These are phyloP conservation scores for Lagenorhynchus albirostris DNA, from an alignment of 2,113 vertebrate species.

Conservation along the genomic window DNA sequence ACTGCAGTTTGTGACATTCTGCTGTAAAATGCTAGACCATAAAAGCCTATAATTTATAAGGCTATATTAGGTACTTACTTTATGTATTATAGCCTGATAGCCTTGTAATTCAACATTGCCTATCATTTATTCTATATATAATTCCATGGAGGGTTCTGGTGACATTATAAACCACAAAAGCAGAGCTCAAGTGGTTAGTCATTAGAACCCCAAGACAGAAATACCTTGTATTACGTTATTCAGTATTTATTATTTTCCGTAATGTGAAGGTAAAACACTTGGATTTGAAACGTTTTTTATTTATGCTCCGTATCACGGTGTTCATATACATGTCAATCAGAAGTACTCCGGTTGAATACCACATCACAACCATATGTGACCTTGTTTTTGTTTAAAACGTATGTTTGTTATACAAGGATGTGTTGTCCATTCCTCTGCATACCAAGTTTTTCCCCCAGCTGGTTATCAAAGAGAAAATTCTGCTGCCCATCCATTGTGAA, in stretches of 20 bases:
- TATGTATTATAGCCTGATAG: slow-evolving; percentile 85
- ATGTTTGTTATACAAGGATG: slow-evolving; percentile 34
- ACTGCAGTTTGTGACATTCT: slow-evolving; percentile 80
- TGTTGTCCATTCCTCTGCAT: not conserved
- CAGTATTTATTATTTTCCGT: slow-evolving; percentile 79
- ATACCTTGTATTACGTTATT: slow-evolving; percentile 78
- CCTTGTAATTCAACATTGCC: slow-evolving; percentile 82
- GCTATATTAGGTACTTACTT: slow-evolving; percentile 84
- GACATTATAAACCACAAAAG: slow-evolving; percentile 86
- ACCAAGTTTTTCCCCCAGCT: slow-evolving; percentile 51
- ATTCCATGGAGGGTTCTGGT: slow-evolving; percentile 83
- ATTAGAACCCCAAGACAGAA: slow-evolving; percentile 80
- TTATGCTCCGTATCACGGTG: slow-evolving; percentile 63
- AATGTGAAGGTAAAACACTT: slow-evolving; percentile 76
- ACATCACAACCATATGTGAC: slow-evolving; percentile 34
- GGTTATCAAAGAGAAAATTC: slow-evolving; percentile 60
- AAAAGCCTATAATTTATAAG: slow-evolving; percentile 85
- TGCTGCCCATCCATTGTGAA: slow-evolving; percentile 37
- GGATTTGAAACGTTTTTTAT: slow-evolving; percentile 68
- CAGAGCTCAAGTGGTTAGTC: slow-evolving; percentile 82
- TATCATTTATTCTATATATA: slow-evolving; percentile 85
- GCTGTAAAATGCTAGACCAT: slow-evolving; percentile 82
- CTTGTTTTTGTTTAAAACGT: slow-evolving; percentile 56
- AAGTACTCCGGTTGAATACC: slow-evolving; percentile 24
- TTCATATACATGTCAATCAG: slow-evolving; percentile 60